Percentiles rank a stretch among this genome's conserved stretches.
Conservation (phyloP, 1,140 invertebrate species). For the Latrodectus geometricus region DNA sequence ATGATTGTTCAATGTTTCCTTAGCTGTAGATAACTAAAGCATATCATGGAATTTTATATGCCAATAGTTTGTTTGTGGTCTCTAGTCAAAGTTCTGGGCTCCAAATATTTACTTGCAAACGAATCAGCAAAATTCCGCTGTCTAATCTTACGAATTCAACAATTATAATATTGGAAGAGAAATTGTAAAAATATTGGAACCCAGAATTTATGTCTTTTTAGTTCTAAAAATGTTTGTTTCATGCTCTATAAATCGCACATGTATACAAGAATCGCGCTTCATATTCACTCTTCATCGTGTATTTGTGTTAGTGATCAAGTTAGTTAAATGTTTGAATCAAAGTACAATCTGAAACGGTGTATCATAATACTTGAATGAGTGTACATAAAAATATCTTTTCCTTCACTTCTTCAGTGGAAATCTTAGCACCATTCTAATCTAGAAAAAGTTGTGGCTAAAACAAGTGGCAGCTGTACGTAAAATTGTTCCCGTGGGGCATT, state of each 20-base stretch:
- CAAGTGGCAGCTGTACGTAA: constrained; percentile 12
- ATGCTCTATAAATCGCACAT: constrained; percentile 44
- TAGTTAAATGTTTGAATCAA: constrained; percentile 59
- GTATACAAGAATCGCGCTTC: constrained; percentile 40
- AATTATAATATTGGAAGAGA: not conserved
- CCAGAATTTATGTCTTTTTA: not conserved
- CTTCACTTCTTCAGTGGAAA: constrained; percentile 40
- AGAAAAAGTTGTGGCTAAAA: constrained; percentile 12
- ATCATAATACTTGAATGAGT: constrained; percentile 20
- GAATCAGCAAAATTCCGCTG: not conserved
- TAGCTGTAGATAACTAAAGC: constrained; percentile 50
- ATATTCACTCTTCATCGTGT: constrained; percentile 44
- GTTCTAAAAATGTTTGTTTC: constrained; percentile 1
- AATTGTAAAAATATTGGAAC: not conserved
- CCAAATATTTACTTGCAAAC: constrained; percentile 1
- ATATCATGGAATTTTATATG: constrained; percentile 60
- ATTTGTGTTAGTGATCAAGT: constrained; percentile 52
- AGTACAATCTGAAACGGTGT: constrained; percentile 45
- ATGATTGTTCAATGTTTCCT: constrained; percentile 42
- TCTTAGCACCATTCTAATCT: constrained; percentile 30
- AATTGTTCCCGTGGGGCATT: not conserved
- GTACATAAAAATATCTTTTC: constrained; percentile 43
- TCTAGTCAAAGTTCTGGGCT: constrained; percentile 57
- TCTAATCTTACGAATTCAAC: not conserved
- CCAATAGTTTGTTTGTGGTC: constrained; percentile 53